Evolutionary conservation across 2,113 vertebrate species (phyloP).

Genomic region (Pteronura brasiliensis): DNA sequence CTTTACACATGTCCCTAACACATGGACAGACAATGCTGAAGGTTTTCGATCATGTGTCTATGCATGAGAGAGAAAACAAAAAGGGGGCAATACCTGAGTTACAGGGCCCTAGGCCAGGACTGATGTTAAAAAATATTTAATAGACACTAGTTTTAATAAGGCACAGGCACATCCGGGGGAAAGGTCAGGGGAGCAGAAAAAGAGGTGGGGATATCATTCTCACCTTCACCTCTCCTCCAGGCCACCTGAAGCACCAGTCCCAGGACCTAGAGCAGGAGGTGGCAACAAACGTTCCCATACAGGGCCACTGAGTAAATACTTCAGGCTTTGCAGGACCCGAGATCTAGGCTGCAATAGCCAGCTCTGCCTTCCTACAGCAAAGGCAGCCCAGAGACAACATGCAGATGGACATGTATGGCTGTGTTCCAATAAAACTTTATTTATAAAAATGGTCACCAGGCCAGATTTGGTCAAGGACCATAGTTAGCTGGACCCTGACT

Average conservation of each 20-base stretch:
- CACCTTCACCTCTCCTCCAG: background rate
- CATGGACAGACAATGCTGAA: background rate
- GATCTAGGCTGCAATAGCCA: background rate
- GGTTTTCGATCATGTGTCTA: background rate
- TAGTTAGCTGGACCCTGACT: background rate
- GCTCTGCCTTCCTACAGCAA: background rate
- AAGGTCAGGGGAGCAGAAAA: background rate
- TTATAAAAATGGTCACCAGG: background rate
- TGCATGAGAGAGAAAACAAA: background rate
- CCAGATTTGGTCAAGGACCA: background rate
- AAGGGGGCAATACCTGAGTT: background rate
- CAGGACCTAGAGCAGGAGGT: background rate
- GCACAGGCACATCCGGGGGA: background rate
- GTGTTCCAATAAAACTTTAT: conserved; percentile 31
- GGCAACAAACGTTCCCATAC: background rate
- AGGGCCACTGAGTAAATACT: background rate
- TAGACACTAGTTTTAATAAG: background rate
- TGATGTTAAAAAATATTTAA: background rate
- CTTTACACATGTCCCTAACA: background rate
- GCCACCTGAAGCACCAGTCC: background rate
- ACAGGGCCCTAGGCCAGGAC: background rate
- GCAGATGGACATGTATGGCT: background rate
- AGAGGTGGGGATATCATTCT: background rate
- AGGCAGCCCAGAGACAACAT: background rate
- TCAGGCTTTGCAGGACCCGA: background rate